Conservation (phyloP, 2,113 vertebrate species). For the Silurus glanis region DNA sequence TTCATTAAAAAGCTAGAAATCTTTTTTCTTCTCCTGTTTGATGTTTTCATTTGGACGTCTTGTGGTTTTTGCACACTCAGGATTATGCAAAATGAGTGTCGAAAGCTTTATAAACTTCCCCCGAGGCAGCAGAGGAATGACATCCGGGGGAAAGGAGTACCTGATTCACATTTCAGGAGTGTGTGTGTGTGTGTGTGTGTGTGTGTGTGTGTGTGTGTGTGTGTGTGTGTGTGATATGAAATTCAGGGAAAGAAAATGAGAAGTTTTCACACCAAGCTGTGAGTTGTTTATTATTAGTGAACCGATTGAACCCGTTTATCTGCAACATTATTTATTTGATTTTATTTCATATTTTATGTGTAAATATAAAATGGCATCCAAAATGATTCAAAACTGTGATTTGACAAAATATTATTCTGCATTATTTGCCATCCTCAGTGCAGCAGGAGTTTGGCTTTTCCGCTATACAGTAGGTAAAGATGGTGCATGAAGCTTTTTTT, state of each 20-base stretch:
- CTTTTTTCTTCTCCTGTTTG: neutral
- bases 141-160: constrained; percentile 8
- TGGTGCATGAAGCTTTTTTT: too few species aligned
- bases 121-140: neutral
- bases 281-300: neutral
- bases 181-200: too few species aligned
- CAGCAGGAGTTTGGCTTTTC: neutral
- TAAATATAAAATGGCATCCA: neutral
- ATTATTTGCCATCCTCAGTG: neutral
- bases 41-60: constrained; percentile 27
- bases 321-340: neutral
- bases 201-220: too few species aligned
- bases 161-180: neutral
- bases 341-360: neutral
- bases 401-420: neutral
- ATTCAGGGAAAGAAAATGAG: neutral
- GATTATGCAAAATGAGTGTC: constrained; percentile 21
- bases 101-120: neutral
- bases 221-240: neutral
- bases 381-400: neutral
- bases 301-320: neutral
- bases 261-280: neutral
- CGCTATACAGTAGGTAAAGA: too few species aligned
- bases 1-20: neutral
- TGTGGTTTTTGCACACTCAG: constrained; percentile 16